Evolutionary conservation across 2,113 vertebrate species (phyloP).

Genomic region (Labeo catla): DNA sequence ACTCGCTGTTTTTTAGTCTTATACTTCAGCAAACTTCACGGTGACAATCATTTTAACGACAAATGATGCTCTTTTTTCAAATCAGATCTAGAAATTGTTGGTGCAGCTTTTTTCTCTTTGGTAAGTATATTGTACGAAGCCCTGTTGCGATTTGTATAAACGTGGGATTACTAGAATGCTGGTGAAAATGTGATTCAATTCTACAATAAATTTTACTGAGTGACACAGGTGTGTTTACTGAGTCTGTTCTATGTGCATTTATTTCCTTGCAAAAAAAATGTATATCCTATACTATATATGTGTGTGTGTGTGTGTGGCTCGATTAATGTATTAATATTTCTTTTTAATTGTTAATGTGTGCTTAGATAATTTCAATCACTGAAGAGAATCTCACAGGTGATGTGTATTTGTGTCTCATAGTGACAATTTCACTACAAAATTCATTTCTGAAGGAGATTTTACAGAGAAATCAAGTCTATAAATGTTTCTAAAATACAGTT

Average conservation of each 20-base stretch:
- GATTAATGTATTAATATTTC: too few relatives aligned
- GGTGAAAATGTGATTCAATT: slow-evolving; percentile 40
- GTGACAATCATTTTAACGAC: slow-evolving; percentile 56
- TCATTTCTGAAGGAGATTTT: too few relatives aligned
- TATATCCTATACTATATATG: too few relatives aligned
- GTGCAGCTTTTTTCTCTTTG: slow-evolving; percentile 50
- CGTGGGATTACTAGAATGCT: slow-evolving; percentile 35
- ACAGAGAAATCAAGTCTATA: too few relatives aligned
- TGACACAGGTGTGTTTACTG: background rate
- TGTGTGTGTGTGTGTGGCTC: too few relatives aligned
- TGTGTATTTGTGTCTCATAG: background rate
- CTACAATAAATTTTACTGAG: slow-evolving; percentile 52
- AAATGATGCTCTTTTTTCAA: slow-evolving; percentile 19
- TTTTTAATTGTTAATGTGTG: too few relatives aligned
- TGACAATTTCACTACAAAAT: background rate
- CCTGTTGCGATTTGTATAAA: slow-evolving; percentile 65
- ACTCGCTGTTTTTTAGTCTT: slow-evolving; percentile 37
- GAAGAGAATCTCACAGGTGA: too few relatives aligned
- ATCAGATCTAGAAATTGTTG: slow-evolving; percentile 47
- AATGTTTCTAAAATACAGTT: too few relatives aligned
- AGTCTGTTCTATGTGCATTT: background rate
- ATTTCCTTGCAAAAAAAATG: background rate
- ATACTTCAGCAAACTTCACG: slow-evolving; percentile 59
- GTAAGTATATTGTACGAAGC: slow-evolving; percentile 60
- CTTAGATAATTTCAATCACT: too few relatives aligned